Evolutionary conservation across 2,797 vertebrate genomes (phyloP), one percentile per base, ranked within the genome.

Genomic region (Florisuga fusca): DNA sequence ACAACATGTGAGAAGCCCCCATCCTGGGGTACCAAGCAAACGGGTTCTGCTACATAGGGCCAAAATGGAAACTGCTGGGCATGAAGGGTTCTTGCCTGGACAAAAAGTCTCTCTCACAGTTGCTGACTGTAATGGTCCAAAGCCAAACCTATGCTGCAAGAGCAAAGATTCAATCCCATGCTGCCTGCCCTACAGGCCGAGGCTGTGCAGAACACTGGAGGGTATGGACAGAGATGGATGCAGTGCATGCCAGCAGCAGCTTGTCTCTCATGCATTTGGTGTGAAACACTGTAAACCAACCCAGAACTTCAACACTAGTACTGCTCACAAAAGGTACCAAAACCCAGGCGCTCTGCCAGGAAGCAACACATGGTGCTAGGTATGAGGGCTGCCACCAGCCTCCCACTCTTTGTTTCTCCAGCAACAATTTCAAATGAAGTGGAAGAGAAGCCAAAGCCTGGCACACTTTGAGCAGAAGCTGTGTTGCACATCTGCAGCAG

Each of bases 191-290:
- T 41, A 51, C 51, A 87, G 31, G 46, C 63, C 71, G 36, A 62
- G 43, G 36, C 75, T 73, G 72, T 36, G 53, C 67, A 0, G 0
- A 62, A 10, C 31, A 34, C 51, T 3, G 0, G 0, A 0, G 8
- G 25, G 15, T 18, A 36, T 0, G 10, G 31, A 54, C 71, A 87
- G 82, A 71, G 53, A 38, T 6, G 23, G 34, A 14, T 33, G 48
- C 43, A 89, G 55, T 38, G 53, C 1, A 2, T 36, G 64, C 45
- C 89, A 91, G 91, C 58, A 66, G 82, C 82, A 83, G 54, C 33
- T 77, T 66, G 6, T n/a, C 29, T 74, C 75, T 75, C 23, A 2
- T 5, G 22, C 5, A 1, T 55, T 53, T 46, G 4, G 13, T 80
- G 58, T 68, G 58, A 86, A 89, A 89, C 8, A 10, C 55, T 51